These are phyloP conservation scores for Plestiodon gilberti DNA, from an alignment of 2,113 vertebrate genomes.

Conservation along the genomic window DNA sequence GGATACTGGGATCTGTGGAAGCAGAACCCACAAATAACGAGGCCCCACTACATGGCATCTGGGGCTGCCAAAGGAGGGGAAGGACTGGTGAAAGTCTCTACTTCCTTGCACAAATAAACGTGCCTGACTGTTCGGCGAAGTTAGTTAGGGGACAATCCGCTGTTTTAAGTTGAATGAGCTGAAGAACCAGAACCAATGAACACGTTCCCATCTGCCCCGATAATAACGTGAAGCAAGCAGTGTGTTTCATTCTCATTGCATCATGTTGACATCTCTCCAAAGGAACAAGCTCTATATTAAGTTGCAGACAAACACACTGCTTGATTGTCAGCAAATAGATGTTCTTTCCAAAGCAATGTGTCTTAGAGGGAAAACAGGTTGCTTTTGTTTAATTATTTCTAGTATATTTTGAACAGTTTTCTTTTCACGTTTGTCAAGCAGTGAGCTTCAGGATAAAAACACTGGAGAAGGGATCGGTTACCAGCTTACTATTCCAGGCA, in stretches of 20 bases:
- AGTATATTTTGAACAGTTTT: background rate
- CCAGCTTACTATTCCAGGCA: conserved; percentile 1
- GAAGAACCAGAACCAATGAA: background rate
- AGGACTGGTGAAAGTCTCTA: background rate
- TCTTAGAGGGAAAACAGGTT: background rate
- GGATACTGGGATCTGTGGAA: too few relatives aligned
- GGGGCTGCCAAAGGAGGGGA: background rate
- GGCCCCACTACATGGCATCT: too few relatives aligned
- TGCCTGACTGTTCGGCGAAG: too few relatives aligned
- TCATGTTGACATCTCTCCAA: conserved; percentile 60
- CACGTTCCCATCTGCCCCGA: background rate
- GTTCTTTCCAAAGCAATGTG: conserved; percentile 21
- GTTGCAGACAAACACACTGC: conserved; percentile 22
- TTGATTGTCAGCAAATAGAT: conserved; percentile 3
- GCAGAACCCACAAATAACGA: too few relatives aligned
- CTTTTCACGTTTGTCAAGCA: background rate
- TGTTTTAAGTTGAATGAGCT: conserved; percentile 1
- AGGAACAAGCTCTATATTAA: conserved; percentile 46
- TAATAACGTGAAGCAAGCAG: conserved; percentile 40
- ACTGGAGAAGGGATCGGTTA: background rate
- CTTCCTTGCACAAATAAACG: background rate
- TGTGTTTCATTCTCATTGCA: conserved; percentile 71
- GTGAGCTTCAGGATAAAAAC: background rate
- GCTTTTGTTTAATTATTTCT: background rate
- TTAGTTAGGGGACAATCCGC: too few relatives aligned